Evolutionary conservation across 2,113 vertebrate species (phyloP), one percentile per base, ranked within the genome.

Genomic region (Erythrocercus mccallii): DNA sequence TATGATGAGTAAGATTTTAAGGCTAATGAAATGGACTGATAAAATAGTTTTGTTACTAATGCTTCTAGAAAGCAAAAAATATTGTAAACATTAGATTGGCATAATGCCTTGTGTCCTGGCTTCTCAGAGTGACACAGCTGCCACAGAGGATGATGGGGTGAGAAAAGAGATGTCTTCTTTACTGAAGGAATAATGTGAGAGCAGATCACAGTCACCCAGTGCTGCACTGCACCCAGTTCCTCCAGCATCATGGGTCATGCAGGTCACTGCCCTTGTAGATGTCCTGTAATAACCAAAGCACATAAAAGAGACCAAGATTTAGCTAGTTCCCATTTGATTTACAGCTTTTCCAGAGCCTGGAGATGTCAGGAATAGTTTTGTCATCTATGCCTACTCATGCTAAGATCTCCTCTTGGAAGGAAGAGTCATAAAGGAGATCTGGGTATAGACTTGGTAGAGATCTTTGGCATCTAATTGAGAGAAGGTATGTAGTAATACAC

Each of bases 141-240:
- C 13, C 50, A 23, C 28, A 27, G 56, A 73, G 24, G 44, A 44
- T 3, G 5, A 24, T 0, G 0, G 0, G 5, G 2, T 2, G 9
- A 70, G 18, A 30, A 81, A 73, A 50, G 8, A 78, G 6, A 47
- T 22, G 24, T 7, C 14, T 13, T 13, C 10, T 22, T 31, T 80
- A 37, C 24, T 31, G n/a, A n/a, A 72, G 22, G 15, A 85, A 20
- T 69, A 27, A 12, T 2, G 0, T 72, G 28, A 77, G 5, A 65
- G 6, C 4, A 77, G 28, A 17, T 53, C 23, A 31, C 5, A 23
- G 30, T 13, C 15, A 13, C 10, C 30, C 10, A 38, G 2, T 1
- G 5, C 28, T 58, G 7, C 8, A 5, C 31, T 28, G 10, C 9
- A 42, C 4, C 3, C 25, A 13, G 20, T 38, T 72, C 68, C 18